Conservation (phyloP, 2,113 vertebrate species). For the Myotis davidii region DNA sequence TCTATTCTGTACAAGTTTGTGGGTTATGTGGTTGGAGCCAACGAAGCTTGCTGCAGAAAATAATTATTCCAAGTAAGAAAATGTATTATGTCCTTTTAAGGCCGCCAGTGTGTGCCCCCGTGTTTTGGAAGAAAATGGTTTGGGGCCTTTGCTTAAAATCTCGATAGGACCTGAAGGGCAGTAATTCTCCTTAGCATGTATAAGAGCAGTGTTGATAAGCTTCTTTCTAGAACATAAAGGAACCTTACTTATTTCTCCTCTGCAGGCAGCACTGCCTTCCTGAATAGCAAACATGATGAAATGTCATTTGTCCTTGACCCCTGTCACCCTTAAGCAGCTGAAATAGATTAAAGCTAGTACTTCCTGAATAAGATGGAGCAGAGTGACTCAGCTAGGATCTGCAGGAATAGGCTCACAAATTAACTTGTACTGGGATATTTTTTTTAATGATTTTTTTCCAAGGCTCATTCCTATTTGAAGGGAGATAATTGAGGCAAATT, state of each 20-base stretch:
- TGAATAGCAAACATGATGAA: background rate
- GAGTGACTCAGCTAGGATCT: background rate
- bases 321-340: constrained; percentile 12
- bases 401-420: background rate
- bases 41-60: constrained; percentile 44
- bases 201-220: background rate
- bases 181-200: background rate
- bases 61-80: constrained; percentile 25
- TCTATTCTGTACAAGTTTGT: constrained; percentile 58
- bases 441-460: background rate
- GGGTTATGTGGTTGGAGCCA: constrained; percentile 49
- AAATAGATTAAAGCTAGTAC: background rate
- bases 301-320: constrained; percentile 58
- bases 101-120: background rate
- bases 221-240: background rate
- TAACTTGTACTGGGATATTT: background rate
- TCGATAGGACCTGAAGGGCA: background rate
- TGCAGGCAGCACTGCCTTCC: background rate
- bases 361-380: background rate
- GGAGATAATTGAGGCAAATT: background rate
- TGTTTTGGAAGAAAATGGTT: background rate
- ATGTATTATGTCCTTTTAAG: background rate
- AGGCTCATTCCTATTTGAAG: background rate
- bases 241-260: background rate
- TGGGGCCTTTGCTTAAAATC: background rate